A percentile compares a stretch with the other conserved stretches of the same genome.
phyloP scores from a whole-genome alignment of 2,888 invertebrate species.

The Andrena minutula region DNA sequence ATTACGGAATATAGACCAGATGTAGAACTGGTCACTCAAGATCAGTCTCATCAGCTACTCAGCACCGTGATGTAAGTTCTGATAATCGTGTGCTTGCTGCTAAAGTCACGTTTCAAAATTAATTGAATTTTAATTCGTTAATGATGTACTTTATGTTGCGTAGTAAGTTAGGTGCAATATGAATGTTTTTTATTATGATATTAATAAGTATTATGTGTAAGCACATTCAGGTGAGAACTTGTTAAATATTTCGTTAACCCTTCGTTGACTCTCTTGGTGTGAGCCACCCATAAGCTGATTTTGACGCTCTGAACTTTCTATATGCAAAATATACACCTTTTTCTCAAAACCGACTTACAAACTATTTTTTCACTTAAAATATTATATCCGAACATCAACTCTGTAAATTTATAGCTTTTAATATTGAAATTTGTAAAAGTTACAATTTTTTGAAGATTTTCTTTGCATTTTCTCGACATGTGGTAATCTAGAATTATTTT shows the following conservation, averaged over 20 bases:
- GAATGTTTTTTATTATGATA: constrained; percentile 9
- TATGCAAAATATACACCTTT: no score
- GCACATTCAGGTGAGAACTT: constrained; percentile 33
- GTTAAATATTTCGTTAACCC: neutral
- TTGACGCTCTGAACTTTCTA: no score
- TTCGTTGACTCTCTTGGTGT: no score
- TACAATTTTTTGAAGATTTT: no score
- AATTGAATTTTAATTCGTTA: neutral
- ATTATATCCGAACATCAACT: no score
- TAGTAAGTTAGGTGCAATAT: neutral
- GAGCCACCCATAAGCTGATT: no score
- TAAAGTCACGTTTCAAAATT: neutral
- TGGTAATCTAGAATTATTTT: no score
- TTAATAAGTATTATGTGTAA: constrained; percentile 17
- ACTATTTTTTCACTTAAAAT: no score
- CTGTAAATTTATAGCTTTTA: no score
- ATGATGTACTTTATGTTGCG: constrained; percentile 13
- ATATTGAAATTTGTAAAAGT: no score
- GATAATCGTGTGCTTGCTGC: constrained; percentile 21
- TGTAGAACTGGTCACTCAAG: constrained; percentile 79
- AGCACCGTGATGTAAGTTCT: constrained; percentile 79
- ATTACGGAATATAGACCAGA: constrained; percentile 80
- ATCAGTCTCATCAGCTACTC: constrained; percentile 75
- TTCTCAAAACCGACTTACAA: no score
- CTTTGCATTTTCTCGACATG: no score